phyloP scores from a whole-genome alignment of 2,113 vertebrate species.

The Lepisosteus oculatus region DNA sequence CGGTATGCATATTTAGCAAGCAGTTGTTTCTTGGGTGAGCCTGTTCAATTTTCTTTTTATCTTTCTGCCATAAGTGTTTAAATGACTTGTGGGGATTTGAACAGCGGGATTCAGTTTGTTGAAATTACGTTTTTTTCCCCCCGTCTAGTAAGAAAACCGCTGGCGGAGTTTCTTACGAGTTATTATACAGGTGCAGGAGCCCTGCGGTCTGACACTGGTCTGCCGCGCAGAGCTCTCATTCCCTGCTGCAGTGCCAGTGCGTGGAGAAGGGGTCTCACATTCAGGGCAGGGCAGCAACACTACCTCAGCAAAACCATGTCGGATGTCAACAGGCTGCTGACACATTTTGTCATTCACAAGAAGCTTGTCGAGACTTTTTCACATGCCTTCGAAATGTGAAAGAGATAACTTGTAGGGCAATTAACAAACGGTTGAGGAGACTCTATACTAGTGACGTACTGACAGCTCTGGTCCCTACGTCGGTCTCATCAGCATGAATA shows the following conservation, averaged over 20 bases:
- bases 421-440: conserved; percentile 34
- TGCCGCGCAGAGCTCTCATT: conserved; percentile 35
- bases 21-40: too few species aligned
- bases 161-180: background rate
- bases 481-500: too few species aligned
- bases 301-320: conserved; percentile 37
- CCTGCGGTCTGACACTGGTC: conserved; percentile 19
- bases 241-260: conserved; percentile 46
- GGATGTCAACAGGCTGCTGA: conserved; percentile 59
- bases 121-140: too few species aligned
- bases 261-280: conserved; percentile 31
- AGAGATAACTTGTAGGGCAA: conserved; percentile 24
- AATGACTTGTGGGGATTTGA: too few species aligned
- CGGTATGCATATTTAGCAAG: too few species aligned
- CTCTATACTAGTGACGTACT: background rate
- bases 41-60: too few species aligned
- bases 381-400: conserved; percentile 31
- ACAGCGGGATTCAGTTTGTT: too few species aligned
- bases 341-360: conserved; percentile 68
- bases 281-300: conserved; percentile 21
- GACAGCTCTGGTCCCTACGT: background rate
- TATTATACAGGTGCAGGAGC: background rate
- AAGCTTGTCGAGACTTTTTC: conserved; percentile 59
- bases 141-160: too few species aligned
- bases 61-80: too few species aligned